Percentiles rank a stretch among this genome's conserved stretches.
Evolutionary conservation across 2,797 vertebrate genomes (phyloP).

Genomic region (Karalla daura): DNA sequence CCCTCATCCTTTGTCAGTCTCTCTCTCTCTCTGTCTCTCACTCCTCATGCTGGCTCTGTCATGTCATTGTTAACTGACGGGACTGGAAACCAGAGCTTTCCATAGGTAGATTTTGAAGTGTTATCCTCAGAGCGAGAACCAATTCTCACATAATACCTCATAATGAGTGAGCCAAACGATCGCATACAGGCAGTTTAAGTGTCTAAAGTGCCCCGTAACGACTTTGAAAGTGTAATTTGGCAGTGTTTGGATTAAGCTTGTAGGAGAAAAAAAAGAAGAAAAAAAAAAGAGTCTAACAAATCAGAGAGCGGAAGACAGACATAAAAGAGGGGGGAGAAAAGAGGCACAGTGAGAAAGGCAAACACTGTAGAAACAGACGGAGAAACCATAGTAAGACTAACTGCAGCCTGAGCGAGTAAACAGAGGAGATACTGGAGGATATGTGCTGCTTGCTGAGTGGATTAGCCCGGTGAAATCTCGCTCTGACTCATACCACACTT

Average conservation of each 20-base stretch:
- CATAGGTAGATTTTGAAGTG: background rate
- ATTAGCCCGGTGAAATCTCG: conserved; percentile 60
- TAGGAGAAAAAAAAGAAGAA: background rate
- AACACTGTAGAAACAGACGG: conserved; percentile 18
- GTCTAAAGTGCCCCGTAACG: background rate
- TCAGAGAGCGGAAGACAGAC: background rate
- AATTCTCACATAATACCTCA: background rate
- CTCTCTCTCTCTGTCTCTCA: conserved; percentile 1
- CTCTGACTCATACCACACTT: conserved; percentile 59
- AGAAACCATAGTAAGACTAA: conserved; percentile 21
- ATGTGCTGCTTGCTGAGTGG: conserved; percentile 52
- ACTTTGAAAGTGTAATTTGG: conserved; percentile 2
- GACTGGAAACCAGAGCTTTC: conserved; percentile 11
- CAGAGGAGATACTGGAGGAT: conserved; percentile 55
- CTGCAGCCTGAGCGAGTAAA: conserved; percentile 45
- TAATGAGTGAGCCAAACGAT: background rate
- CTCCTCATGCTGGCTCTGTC: conserved; percentile 31
- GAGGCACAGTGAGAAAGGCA: conserved; percentile 39
- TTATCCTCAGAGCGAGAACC: background rate
- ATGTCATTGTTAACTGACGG: conserved; percentile 40
- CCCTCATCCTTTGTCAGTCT: conserved; percentile 26
- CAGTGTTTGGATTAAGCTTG: background rate
- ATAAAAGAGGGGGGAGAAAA: conserved; percentile 5
- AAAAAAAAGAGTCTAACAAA: background rate
- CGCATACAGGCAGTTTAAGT: conserved; percentile 8